Base-by-base conservation (phyloP, 2,888 invertebrate species). In the Dorcus parallelipipedus region DNA sequence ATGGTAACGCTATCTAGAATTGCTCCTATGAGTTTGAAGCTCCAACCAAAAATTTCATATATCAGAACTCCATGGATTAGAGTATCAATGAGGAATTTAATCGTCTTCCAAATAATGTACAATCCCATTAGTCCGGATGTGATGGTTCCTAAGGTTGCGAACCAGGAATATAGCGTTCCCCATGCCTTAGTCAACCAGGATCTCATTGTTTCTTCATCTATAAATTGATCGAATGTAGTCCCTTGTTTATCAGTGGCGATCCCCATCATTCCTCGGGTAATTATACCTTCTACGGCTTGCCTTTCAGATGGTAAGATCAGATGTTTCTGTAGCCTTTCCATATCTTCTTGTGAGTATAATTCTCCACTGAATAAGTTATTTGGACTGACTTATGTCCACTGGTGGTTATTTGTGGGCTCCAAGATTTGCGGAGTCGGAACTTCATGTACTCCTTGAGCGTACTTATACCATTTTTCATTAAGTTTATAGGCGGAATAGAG, bases 401-500 rank as follows among this genome's bases (percentile, higher is more conserved):
- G 23, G 20, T 53, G 9, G 7, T 53, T 33, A 33, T 45, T 53
- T 8, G 20, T 43, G 7, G 53, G 53, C 17, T 42, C 42, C 38
- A 53, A n/a, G 5, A 53, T 43, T 43, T 53, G 26, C 43, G 53
- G 53, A 9, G 53, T 43, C 5, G 45, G 53, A 7, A 53, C 47
- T 17, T 53, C 53, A 45, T 53, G 53, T 7, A 53, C 5, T 9
- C 14, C 26, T 7, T 53, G 42, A 2, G 53, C 1, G 3, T 45
- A 33, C 33, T 53, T 53, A 14, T 53, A 53, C 64, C 64, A 63
- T 6, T 51, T 42, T 10, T 57, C 42, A 7, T 57, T 40, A 8
- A 64, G 39, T 7, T 38, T 50, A 45, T 41, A 64, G 53, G 59
- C 58, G 0, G 61, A 53, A 1, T 52, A 54, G 4, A 62, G 38